Percentiles rank a stretch among this genome's conserved stretches.
phyloP scores from a whole-genome alignment of 37 sponge, comb jelly and placozoan species.

The Mnemiopsis leidyi region DNA sequence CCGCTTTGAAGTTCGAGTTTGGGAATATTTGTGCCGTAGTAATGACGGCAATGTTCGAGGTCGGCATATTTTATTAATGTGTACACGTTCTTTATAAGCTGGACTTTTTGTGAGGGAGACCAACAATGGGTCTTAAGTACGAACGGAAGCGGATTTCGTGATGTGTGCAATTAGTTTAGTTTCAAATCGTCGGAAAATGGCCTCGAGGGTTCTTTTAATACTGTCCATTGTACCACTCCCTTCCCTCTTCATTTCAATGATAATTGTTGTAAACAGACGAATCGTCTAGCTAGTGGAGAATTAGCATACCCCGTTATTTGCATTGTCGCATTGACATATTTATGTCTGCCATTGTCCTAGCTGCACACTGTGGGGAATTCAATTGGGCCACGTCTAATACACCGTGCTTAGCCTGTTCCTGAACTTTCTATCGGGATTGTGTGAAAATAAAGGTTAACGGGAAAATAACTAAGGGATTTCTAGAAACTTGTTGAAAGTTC shows the following conservation, averaged over 20 bases:
- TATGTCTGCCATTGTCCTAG: neutral
- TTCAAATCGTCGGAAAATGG: neutral
- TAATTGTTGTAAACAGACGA: neutral
- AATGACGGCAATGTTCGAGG: too few relatives aligned
- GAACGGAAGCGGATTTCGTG: neutral
- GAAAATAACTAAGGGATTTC: too few relatives aligned
- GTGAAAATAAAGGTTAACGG: too few relatives aligned
- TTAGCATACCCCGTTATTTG: neutral
- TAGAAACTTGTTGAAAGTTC: too few relatives aligned
- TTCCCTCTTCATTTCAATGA: neutral
- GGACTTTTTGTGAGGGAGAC: neutral
- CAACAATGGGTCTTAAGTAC: neutral
- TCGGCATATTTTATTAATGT: too few relatives aligned
- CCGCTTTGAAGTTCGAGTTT: too few relatives aligned
- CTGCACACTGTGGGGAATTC: too few relatives aligned
- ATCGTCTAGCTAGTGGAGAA: neutral
- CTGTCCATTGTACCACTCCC: neutral
- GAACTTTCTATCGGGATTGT: too few relatives aligned
- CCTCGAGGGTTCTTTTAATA: neutral
- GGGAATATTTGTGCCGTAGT: too few relatives aligned
- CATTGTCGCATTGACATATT: neutral
- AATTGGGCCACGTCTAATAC: too few relatives aligned
- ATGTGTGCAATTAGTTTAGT: neutral
- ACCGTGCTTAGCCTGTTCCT: too few relatives aligned
- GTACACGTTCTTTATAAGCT: too few relatives aligned